Percentiles rank a stretch among this genome's conserved stretches.
Conservation (phyloP, 2,113 vertebrate species). For the Eubucco bourcierii region DNA sequence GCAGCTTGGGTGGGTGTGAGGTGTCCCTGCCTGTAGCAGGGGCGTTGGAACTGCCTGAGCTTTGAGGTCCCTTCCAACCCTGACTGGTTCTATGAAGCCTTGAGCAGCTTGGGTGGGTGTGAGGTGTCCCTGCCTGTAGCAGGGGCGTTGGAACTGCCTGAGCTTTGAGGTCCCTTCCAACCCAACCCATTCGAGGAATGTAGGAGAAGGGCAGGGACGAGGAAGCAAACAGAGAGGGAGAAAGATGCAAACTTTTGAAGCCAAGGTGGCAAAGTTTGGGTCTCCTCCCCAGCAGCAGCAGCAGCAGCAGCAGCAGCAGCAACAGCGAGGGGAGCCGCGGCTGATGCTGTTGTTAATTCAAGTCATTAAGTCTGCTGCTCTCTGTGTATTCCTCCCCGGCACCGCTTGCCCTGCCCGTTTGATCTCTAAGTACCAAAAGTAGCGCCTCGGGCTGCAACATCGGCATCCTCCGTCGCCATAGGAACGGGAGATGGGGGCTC, state of each 20-base stretch:
- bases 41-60: too few relatives aligned
- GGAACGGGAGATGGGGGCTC: conserved; percentile 49
- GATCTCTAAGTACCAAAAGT: conserved; percentile 61
- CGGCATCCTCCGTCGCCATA: conserved; percentile 69
- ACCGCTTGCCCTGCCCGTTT: conserved; percentile 56
- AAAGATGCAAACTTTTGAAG: not conserved
- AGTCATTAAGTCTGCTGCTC: conserved; percentile 26
- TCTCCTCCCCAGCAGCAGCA: not conserved
- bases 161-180: too few relatives aligned
- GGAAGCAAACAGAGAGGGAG: not conserved
- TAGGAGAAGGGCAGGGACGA: too few relatives aligned
- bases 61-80: too few relatives aligned
- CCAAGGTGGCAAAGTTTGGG: not conserved
- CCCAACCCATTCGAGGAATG: too few relatives aligned
- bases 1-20: too few relatives aligned
- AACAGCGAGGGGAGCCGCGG: not conserved
- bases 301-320: too few relatives aligned
- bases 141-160: too few relatives aligned
- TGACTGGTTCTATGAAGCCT: too few relatives aligned
- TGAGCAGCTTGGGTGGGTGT: too few relatives aligned
- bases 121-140: too few relatives aligned
- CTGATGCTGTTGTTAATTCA: conserved; percentile 24
- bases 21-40: too few relatives aligned
- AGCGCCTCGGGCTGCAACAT: conserved; percentile 55
- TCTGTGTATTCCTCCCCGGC: conserved; percentile 17